Conservation (phyloP, 2,888 invertebrate genomes). For the Lasioglossum marginatum region DNA sequence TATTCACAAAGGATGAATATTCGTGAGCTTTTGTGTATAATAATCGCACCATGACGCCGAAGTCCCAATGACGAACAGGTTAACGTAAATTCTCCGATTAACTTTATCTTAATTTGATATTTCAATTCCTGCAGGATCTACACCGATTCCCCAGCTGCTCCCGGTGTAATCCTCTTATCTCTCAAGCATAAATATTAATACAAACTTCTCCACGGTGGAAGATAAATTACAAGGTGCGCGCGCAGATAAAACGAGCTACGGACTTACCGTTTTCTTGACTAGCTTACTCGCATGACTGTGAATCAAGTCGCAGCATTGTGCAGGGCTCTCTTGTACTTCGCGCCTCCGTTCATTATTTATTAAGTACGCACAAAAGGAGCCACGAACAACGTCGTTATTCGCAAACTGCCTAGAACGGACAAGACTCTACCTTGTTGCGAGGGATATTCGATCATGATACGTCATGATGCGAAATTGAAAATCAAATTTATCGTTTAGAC, state of each 20-base stretch:
- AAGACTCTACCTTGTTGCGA: background rate
- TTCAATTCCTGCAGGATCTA: conserved; percentile 44
- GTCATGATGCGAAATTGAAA: background rate
- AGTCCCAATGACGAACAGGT: conserved; percentile 28
- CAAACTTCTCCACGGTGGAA: background rate
- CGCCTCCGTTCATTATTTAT: background rate
- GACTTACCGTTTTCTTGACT: background rate
- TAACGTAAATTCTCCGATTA: conserved; percentile 37
- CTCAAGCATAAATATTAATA: conserved; percentile 31
- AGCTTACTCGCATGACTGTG: background rate
- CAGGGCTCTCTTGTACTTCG: background rate
- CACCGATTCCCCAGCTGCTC: background rate
- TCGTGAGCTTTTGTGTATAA: background rate
- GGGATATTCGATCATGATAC: background rate
- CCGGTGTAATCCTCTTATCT: conserved; percentile 28
- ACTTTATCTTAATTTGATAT: conserved; percentile 50
- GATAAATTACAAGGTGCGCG: conserved; percentile 26
- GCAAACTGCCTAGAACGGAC: background rate
- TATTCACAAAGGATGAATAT: background rate
- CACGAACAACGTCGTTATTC: background rate
- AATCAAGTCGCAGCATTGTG: conserved; percentile 7
- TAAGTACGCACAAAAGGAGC: background rate
- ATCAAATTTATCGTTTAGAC: background rate
- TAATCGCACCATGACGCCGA: background rate
- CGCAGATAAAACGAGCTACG: conserved; percentile 1